Evolutionary conservation across 2,797 vertebrate species (phyloP).

Genomic region (Caiman crocodilus): DNA sequence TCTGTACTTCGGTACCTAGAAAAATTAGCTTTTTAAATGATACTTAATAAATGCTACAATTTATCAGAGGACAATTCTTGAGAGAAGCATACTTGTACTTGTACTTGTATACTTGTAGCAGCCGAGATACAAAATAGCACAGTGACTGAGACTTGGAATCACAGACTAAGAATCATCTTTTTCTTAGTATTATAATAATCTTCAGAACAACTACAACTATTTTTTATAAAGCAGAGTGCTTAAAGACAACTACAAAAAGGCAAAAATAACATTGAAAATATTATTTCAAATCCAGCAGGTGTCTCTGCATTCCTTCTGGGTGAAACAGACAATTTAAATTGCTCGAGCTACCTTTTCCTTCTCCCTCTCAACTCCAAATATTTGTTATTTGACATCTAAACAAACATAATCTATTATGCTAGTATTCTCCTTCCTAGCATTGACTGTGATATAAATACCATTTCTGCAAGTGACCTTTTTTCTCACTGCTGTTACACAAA

Average conservation of each 20-base stretch:
- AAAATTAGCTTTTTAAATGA: not conserved
- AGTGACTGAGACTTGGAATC: not conserved
- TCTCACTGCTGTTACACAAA: not conserved
- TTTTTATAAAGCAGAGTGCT: not conserved
- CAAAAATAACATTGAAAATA: not conserved
- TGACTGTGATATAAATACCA: not conserved
- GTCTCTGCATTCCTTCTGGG: not conserved
- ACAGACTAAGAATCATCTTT: not conserved
- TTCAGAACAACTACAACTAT: not conserved
- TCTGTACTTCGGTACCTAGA: not conserved
- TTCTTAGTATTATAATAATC: not conserved
- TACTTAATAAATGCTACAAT: not conserved
- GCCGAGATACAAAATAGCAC: not conserved
- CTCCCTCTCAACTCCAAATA: not conserved
- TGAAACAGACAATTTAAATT: not conserved
- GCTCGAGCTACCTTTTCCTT: not conserved
- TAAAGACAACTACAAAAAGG: not conserved
- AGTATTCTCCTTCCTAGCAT: not conserved
- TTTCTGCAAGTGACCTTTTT: not conserved
- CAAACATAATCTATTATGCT: not conserved
- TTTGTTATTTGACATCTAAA: not conserved
- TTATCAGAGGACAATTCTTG: not conserved
- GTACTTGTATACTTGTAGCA: too few species aligned
- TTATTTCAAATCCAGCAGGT: not conserved
- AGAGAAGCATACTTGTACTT: not conserved